These are phyloP conservation scores for Aleiodes sp. DNA, from an alignment of 1,140 invertebrate genomes.

Conservation along the genomic window DNA sequence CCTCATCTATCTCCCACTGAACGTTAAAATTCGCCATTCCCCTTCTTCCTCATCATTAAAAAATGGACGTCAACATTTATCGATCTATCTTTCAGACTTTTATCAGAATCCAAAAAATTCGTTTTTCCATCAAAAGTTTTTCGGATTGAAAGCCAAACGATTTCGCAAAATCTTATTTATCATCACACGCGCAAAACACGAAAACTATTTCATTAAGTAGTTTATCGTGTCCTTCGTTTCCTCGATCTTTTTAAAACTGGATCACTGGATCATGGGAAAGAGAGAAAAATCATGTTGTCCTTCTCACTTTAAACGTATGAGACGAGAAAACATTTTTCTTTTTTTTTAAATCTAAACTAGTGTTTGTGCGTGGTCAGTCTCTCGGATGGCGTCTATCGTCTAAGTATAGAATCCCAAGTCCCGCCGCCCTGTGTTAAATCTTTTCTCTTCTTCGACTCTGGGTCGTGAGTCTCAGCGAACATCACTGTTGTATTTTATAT, in stretches of 20 bases:
- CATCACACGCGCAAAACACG: no score
- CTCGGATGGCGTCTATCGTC: conserved; percentile 49
- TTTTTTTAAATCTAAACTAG: conserved; percentile 18
- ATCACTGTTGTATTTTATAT: background rate
- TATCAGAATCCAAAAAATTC: no score
- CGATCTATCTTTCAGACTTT: no score
- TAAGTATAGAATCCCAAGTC: conserved; percentile 59
- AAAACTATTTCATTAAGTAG: background rate
- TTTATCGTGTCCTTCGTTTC: background rate
- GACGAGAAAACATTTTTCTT: background rate
- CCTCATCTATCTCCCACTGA: no score
- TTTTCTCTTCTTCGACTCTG: conserved; percentile 3
- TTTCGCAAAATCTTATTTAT: background rate
- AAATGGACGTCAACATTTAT: no score
- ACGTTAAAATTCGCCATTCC: no score
- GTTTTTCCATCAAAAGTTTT: background rate
- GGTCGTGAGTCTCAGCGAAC: conserved; percentile 7
- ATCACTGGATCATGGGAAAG: conserved; percentile 29
- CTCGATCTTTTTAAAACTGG: conserved; percentile 17
- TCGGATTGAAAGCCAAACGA: background rate
- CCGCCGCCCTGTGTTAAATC: conserved; percentile 39
- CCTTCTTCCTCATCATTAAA: no score
- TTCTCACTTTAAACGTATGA: no score
- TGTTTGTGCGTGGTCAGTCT: conserved; percentile 58
- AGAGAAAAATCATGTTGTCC: background rate